Base-by-base conservation (phyloP, 2,888 invertebrate genomes). In the Callosobruchus maculatus region DNA sequence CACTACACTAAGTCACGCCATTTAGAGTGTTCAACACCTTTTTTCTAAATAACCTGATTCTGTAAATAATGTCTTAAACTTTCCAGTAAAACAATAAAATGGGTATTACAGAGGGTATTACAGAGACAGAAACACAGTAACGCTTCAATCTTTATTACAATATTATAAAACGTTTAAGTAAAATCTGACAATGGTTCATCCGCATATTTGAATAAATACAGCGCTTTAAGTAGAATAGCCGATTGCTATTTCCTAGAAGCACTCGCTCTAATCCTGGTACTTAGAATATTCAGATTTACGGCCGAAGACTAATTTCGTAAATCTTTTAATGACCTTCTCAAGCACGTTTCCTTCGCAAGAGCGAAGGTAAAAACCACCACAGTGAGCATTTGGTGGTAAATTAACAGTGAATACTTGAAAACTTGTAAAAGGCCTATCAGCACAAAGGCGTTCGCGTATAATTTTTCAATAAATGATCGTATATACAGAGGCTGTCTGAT, bases 1-100 rank as follows among this genome's bases (percentile, higher is more conserved):
- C n/a, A n/a, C n/a, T n/a, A n/a, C n/a, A n/a, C n/a, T n/a, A n/a
- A n/a, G n/a, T n/a, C n/a, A n/a, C n/a, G n/a, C n/a, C n/a, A n/a
- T n/a, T n/a, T n/a, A n/a, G n/a, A n/a, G n/a, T n/a, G n/a, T n/a
- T n/a, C n/a, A n/a, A n/a, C n/a, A n/a, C n/a, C n/a, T n/a, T n/a
- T n/a, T n/a, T n/a, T n/a, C n/a, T n/a, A n/a, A n/a, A n/a, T n/a
- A 81, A 80, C 77, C 77, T 76, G 77, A 77, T 77, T 79, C 78
- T 78, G 77, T 74, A n/a, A n/a, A n/a, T n/a, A n/a, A n/a, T 74
- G 76, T 72, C 72, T 73, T 74, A 75, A 72, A 74, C 75, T 74
- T 73, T 49, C 49, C 18, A 13, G 49, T 13, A 18, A 49, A 49
- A 49, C 13, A 49, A 49, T 49, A 49, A 49, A 49, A 13, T 49